These are phyloP conservation scores for Neosalanx taihuensis DNA, from an alignment of 2,797 vertebrate genomes.

Conservation along the genomic window DNA sequence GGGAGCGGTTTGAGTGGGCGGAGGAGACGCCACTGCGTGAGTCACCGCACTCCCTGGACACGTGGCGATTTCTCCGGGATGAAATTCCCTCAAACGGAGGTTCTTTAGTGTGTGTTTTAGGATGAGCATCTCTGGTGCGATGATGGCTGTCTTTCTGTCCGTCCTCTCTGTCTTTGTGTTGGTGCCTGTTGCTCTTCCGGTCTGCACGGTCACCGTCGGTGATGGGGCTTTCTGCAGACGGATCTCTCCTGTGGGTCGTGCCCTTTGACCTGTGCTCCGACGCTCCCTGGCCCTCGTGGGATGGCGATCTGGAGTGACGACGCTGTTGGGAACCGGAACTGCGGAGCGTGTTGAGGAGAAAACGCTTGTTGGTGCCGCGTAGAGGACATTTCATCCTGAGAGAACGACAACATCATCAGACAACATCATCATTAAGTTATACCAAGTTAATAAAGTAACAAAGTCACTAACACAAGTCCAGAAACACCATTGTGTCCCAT, in stretches of 20 bases:
- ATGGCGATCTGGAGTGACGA: slow-evolving; percentile 18
- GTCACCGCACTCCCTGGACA: slow-evolving; percentile 7
- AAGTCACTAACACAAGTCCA: background rate
- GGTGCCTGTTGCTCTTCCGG: background rate
- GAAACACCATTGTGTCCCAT: background rate
- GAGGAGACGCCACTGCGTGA: slow-evolving; percentile 12
- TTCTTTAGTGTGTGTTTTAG: slow-evolving; percentile 36
- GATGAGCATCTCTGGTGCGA: slow-evolving; percentile 36
- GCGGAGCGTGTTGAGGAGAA: slow-evolving; percentile 94
- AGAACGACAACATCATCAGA: slow-evolving; percentile 5
- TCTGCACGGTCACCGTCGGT: slow-evolving; percentile 32
- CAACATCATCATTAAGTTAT: no score
- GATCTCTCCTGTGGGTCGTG: slow-evolving; percentile 52
- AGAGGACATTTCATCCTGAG: slow-evolving; percentile 95
- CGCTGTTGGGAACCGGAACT: slow-evolving; percentile 67
- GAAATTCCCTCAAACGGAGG: slow-evolving; percentile 19
- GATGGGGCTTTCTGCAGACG: slow-evolving; percentile 40
- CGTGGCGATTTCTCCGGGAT: slow-evolving; percentile 22
- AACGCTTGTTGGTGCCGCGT: slow-evolving; percentile 91
- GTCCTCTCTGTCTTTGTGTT: background rate
- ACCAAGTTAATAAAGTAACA: background rate
- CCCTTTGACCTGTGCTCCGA: slow-evolving; percentile 35
- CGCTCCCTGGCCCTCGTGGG: slow-evolving; percentile 39
- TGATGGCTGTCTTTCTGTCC: background rate
- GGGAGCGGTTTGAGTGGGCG: slow-evolving; percentile 14